These are phyloP conservation scores for Conus betulinus DNA, from an alignment of 1,140 invertebrate genomes.

Conservation along the genomic window DNA sequence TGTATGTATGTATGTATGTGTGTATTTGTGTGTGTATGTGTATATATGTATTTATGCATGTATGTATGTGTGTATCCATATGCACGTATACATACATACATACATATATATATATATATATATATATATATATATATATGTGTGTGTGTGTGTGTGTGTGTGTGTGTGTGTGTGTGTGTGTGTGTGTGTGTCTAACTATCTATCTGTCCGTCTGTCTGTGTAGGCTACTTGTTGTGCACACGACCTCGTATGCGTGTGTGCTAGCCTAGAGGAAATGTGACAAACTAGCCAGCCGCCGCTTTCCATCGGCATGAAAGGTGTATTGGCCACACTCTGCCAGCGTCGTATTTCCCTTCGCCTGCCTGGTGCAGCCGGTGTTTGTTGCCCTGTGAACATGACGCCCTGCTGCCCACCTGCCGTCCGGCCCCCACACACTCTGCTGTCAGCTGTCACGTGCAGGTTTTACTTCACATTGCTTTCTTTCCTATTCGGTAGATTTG, in stretches of 20 bases:
- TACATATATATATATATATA: background rate
- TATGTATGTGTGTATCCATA: background rate
- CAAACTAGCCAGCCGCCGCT: too few relatives aligned
- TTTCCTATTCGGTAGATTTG: too few relatives aligned
- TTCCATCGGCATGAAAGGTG: too few relatives aligned
- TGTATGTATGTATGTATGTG: background rate
- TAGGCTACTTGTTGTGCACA: background rate
- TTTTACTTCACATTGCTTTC: too few relatives aligned
- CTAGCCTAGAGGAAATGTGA: too few relatives aligned
- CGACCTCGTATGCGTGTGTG: background rate
- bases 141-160: background rate
- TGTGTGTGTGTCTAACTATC: background rate
- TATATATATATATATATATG: background rate
- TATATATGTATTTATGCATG: background rate
- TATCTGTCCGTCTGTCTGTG: background rate
- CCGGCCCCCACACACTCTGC: too few relatives aligned
- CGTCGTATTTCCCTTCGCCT: too few relatives aligned
- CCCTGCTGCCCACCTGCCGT: too few relatives aligned
- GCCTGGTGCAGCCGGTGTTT: too few relatives aligned
- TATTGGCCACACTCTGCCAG: too few relatives aligned
- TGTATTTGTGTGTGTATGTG: background rate
- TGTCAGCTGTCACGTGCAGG: too few relatives aligned
- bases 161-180: background rate
- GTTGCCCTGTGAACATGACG: too few relatives aligned
- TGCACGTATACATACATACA: background rate